Base-by-base conservation (phyloP, 2,888 invertebrate species). In the Tetramorium bicarinatum region DNA sequence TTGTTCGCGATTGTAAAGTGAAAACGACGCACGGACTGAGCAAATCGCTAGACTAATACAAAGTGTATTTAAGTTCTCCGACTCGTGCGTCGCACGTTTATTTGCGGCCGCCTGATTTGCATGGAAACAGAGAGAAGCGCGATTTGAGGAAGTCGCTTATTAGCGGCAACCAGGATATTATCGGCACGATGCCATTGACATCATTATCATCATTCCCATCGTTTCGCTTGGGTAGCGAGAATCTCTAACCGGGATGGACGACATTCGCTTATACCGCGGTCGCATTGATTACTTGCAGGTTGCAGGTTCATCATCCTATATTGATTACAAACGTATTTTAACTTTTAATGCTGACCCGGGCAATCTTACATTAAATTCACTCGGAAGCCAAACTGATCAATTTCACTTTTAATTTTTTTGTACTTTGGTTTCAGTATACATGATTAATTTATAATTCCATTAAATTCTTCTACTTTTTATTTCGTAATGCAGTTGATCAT, bases 1-100 rank as follows among this genome's bases (percentile, higher is more conserved):
- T 62, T 69, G 75, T 85, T 82, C 82, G 61, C 29, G 76, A 87
- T 82, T 34, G 72, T 85, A 85, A 85, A 72, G 74, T 83, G 77
- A 85, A 72, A 76, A 83, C 69, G 77, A 83, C 83, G 77, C 64
- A 77, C 77, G 62, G 54, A 18, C 38, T 38, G 74, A 29, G 41
- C 29, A 52, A 13, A 47, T 59, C 18, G 59, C 29, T 72, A 18
- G 54, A 21, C 38, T 54, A 54, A 44, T 52, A 38, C 52, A 18
- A 8, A n/a, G 6, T 77, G 67, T 52, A 41, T 76, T 64, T 76
- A 54, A 66, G 52, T 54, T 66, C 34, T 6, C 67, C 21, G 18
- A 67, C 66, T 67, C 44, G 54, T 49, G 56, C 56, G 34, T 67
- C 21, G 52, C 49, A 34, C 34, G 67, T 67, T 77, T 77, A 56